phyloP scores from a whole-genome alignment of 64 coral and sea anemone genomes.

The Montipora efflorescens region DNA sequence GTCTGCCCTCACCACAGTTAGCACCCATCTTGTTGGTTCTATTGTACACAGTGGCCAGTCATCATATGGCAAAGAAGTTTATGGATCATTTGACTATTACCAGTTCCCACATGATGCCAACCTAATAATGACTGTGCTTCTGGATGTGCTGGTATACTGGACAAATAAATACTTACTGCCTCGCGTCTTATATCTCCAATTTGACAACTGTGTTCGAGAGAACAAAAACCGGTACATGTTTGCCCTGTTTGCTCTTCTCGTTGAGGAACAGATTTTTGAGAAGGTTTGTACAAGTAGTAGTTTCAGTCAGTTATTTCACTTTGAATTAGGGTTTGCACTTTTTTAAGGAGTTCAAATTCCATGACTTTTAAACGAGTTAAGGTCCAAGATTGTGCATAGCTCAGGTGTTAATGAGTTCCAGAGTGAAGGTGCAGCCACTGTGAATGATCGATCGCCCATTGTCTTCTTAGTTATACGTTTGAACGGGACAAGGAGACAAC shows the following conservation, averaged over 20 bases:
- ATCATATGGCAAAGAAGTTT: conserved; percentile 51
- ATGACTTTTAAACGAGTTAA: too few species aligned
- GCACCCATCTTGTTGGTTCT: neutral
- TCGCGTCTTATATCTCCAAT: neutral
- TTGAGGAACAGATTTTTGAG: neutral
- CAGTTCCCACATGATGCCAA: conserved; percentile 70
- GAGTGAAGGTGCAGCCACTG: too few species aligned
- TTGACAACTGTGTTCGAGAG: neutral
- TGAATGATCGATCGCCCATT: too few species aligned
- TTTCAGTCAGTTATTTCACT: neutral
- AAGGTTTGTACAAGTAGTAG: neutral
- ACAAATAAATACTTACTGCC: neutral
- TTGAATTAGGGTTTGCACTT: neutral
- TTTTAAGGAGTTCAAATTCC: too few species aligned
- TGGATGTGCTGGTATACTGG: conserved; percentile 38
- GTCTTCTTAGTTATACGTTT: too few species aligned
- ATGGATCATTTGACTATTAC: conserved; percentile 70
- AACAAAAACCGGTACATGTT: neutral
- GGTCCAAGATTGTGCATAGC: too few species aligned
- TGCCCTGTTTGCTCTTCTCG: neutral
- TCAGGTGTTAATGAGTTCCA: too few species aligned
- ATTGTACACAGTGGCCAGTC: conserved; percentile 57
- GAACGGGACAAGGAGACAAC: too few species aligned
- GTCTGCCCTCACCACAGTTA: neutral
- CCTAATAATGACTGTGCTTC: conserved; percentile 30